Conservation (phyloP, 2,113 vertebrate species). For the Amblyornis subalaris region DNA sequence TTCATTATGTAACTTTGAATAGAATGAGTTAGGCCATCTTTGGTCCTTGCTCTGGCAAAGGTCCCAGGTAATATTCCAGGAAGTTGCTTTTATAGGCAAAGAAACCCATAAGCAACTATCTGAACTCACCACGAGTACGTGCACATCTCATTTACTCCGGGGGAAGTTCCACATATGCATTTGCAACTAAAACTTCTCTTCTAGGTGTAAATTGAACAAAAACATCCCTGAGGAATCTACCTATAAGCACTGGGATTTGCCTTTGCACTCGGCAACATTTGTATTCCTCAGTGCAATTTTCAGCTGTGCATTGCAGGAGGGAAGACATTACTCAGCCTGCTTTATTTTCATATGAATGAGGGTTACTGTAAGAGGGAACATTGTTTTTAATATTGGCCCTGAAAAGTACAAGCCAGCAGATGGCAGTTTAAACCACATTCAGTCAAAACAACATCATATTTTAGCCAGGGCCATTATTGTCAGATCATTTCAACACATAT, state of each 20-base stretch:
- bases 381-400: conserved; percentile 38
- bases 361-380: conserved; percentile 20
- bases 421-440: conserved; percentile 65
- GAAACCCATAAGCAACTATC: background rate
- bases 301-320: background rate
- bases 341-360: conserved; percentile 47
- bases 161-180: background rate
- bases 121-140: background rate
- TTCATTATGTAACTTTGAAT: conserved; percentile 11
- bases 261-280: background rate
- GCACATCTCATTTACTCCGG: background rate
- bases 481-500: background rate
- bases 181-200: background rate
- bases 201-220: background rate
- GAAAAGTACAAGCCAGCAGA: conserved; percentile 64
- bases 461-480: conserved; percentile 25
- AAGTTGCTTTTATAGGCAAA: background rate
- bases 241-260: background rate
- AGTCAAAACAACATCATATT: conserved; percentile 43
- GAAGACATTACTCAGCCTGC: background rate
- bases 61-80: conserved; percentile 31
- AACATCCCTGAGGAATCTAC: conserved; percentile 11
- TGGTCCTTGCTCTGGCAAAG: conserved; percentile 15
- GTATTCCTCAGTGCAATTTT: background rate
- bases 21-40: background rate